Evolutionary conservation across 2,797 vertebrate genomes (phyloP).

Genomic region (Gymnoscopelus braueri): DNA sequence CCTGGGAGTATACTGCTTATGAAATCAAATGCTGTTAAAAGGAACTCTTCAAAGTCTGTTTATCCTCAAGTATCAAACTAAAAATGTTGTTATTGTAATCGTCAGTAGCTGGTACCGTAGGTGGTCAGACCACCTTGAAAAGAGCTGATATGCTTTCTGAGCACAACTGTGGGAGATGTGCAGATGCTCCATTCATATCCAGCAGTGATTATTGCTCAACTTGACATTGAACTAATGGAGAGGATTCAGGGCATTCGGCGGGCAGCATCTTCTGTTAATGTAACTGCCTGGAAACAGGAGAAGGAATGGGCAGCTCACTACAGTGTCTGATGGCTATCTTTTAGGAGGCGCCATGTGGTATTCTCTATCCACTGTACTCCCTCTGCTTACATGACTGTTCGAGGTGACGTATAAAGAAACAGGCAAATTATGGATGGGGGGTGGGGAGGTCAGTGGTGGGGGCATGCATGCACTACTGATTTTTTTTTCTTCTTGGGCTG

Average conservation of each 20-base stretch:
- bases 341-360: slow-evolving; percentile 43
- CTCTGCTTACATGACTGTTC: slow-evolving; percentile 27
- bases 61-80: slow-evolving; percentile 13
- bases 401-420: slow-evolving; percentile 13
- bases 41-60: slow-evolving; percentile 14
- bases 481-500: slow-evolving; percentile 28
- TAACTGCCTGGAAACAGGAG: slow-evolving; percentile 9
- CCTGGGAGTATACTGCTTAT: slow-evolving; percentile 25
- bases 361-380: slow-evolving; percentile 39
- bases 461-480: slow-evolving; percentile 21
- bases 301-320: slow-evolving; percentile 8
- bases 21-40: neutral
- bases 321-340: slow-evolving; percentile 26
- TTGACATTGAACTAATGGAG: slow-evolving; percentile 15
- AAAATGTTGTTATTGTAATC: slow-evolving; percentile 22
- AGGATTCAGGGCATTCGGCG: slow-evolving; percentile 10
- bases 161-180: neutral
- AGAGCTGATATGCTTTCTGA: slow-evolving; percentile 3
- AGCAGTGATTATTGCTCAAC: slow-evolving; percentile 3
- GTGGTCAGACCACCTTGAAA: slow-evolving; percentile 35
- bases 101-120: slow-evolving; percentile 11
- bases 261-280: slow-evolving; percentile 21
- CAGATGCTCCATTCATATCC: slow-evolving; percentile 2
- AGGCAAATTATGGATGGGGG: slow-evolving; percentile 20
- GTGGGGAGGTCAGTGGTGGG: no score